A percentile compares a stretch with the other conserved stretches of the same genome.
phyloP scores from a whole-genome alignment of 2,113 vertebrate genomes.

The Enhydra lutris region DNA sequence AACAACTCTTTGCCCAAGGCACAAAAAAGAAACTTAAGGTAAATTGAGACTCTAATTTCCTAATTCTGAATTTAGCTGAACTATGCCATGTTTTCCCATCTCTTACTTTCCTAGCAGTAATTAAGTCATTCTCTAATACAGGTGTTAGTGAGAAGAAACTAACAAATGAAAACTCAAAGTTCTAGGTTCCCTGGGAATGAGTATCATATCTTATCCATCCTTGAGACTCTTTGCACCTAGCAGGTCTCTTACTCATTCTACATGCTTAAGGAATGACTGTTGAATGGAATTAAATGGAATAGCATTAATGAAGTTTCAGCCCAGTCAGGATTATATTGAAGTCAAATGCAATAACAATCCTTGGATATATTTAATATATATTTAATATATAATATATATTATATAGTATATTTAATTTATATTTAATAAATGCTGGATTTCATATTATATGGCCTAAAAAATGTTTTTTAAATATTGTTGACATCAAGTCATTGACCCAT shows the following conservation, averaged over 20 bases:
- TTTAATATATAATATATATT: no score
- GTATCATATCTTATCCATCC: background rate
- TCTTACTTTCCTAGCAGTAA: background rate
- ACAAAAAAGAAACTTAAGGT: background rate
- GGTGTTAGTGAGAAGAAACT: background rate
- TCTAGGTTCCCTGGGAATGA: background rate
- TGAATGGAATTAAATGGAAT: background rate
- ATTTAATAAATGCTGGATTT: background rate
- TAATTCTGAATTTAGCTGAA: constrained; percentile 27
- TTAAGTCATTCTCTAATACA: background rate
- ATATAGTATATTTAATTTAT: no score
- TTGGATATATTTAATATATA: background rate
- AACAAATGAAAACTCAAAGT: background rate
- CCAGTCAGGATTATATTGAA: background rate
- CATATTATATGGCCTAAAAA: background rate
- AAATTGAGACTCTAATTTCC: background rate
- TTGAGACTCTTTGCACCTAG: background rate
- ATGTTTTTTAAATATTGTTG: background rate
- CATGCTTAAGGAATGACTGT: background rate
- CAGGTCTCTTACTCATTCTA: background rate
- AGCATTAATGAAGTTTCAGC: background rate
- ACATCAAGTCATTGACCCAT: background rate
- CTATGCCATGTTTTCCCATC: background rate
- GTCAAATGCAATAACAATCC: background rate
- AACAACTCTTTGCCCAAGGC: background rate